phyloP scores from a whole-genome alignment of 2,113 vertebrate species.

The Trogon surrucura region DNA sequence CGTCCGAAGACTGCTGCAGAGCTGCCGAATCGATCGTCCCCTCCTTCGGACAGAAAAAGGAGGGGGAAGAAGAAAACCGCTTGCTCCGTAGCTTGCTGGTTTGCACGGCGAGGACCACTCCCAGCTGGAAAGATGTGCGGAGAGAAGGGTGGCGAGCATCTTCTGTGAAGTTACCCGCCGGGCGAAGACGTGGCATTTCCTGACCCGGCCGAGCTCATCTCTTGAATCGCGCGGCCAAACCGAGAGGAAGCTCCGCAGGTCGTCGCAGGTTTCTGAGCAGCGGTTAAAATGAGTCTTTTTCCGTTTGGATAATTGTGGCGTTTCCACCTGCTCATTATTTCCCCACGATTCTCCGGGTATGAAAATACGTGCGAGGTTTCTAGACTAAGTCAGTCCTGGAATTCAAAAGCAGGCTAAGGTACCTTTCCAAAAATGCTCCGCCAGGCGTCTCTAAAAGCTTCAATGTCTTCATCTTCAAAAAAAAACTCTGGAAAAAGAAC shows the following conservation, averaged over 20 bases:
- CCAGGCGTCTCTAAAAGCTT: background rate
- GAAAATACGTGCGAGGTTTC: background rate
- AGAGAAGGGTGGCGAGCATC: background rate
- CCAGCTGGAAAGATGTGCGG: background rate
- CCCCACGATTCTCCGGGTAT: background rate
- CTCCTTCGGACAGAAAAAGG: no score
- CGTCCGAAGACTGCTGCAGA: background rate
- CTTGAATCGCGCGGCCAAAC: background rate
- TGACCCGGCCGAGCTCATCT: rapidly evolving
- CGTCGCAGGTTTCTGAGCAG: background rate
- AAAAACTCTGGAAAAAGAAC: background rate
- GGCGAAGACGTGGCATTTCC: background rate
- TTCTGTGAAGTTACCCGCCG: rapidly evolving
- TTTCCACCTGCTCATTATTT: background rate
- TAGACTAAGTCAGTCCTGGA: background rate
- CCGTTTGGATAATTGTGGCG: background rate
- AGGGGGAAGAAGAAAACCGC: background rate
- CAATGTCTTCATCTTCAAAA: background rate
- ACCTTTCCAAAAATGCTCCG: background rate
- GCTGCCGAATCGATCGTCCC: no score
- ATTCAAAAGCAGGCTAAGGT: background rate
- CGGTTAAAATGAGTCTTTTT: background rate
- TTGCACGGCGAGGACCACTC: rapidly evolving
- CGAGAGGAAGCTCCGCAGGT: background rate
- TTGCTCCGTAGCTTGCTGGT: background rate